These are phyloP conservation scores for Chrysemys picta DNA, from an alignment of 2,113 vertebrate species.

Conservation along the genomic window DNA sequence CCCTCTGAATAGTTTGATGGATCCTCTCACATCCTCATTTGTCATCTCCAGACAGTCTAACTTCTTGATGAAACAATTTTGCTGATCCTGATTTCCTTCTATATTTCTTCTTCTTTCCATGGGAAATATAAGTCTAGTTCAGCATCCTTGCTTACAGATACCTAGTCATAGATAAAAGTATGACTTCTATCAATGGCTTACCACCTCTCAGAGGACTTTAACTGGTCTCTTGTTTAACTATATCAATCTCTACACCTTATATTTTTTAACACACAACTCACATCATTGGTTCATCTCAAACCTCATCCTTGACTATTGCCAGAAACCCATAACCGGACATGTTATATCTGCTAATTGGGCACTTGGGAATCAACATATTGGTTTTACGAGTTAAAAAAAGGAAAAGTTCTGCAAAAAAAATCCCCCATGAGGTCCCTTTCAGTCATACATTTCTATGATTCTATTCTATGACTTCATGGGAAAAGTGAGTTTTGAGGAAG, in stretches of 20 bases:
- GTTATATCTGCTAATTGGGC: constrained; percentile 73
- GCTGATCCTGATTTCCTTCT: constrained; percentile 62
- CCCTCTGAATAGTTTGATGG: constrained; percentile 9
- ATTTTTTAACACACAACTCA: constrained; percentile 52
- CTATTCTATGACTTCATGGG: background rate
- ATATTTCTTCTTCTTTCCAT: constrained; percentile 65
- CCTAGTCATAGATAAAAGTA: constrained; percentile 66
- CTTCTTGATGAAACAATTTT: constrained; percentile 39
- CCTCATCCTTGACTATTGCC: constrained; percentile 52
- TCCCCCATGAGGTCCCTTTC: background rate
- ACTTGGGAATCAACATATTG: constrained; percentile 73
- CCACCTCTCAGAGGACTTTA: constrained; percentile 59
- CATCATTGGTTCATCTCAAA: constrained; percentile 71
- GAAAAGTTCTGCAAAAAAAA: background rate
- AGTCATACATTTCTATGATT: background rate
- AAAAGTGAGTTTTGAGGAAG: constrained; percentile 7
- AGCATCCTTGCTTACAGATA: constrained; percentile 69
- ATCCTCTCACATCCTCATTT: constrained; percentile 4
- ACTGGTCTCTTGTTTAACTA: constrained; percentile 69
- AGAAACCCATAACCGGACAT: constrained; percentile 61
- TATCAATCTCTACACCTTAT: constrained; percentile 45
- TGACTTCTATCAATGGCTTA: constrained; percentile 71
- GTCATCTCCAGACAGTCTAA: background rate
- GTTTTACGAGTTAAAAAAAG: background rate
- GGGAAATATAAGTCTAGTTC: constrained; percentile 71